A percentile compares a stretch with the other conserved stretches of the same genome.
These are phyloP conservation scores for Atopsyche davidsoni DNA, from an alignment of 1,140 invertebrate genomes.

Conservation along the genomic window DNA sequence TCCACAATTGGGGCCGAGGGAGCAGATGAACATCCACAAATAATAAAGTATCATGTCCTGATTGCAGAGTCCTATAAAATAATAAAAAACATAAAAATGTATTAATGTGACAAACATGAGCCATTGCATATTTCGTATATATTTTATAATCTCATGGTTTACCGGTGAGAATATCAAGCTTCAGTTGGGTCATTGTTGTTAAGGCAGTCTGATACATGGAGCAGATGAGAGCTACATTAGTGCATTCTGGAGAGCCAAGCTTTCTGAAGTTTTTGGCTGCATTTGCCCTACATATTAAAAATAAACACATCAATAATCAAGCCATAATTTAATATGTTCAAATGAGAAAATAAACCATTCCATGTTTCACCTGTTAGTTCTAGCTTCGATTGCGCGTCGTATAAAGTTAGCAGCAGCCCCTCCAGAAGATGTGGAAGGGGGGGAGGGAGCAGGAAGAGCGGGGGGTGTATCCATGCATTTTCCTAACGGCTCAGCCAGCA, in stretches of 20 bases:
- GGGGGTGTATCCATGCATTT: slow-evolving; percentile 40
- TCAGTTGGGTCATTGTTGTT: slow-evolving; percentile 83
- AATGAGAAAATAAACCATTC: slow-evolving; percentile 4
- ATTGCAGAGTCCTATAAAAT: slow-evolving; percentile 76
- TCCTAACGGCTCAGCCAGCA: slow-evolving; percentile 39
- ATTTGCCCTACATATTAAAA: slow-evolving; percentile 42
- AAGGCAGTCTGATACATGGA: slow-evolving; percentile 87
- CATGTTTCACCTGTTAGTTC: slow-evolving; percentile 42
- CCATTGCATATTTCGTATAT: background rate
- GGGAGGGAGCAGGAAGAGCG: background rate
- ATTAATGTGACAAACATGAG: background rate
- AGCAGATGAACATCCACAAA: slow-evolving; percentile 87
- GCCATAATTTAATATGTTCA: background rate
- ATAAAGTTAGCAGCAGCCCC: slow-evolving; percentile 43
- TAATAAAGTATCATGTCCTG: slow-evolving; percentile 85
- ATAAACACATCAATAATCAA: background rate
- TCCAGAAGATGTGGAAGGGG: slow-evolving; percentile 19
- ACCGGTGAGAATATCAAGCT: slow-evolving; percentile 93
- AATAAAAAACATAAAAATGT: background rate
- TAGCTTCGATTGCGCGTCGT: slow-evolving; percentile 46
- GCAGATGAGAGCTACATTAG: slow-evolving; percentile 78
- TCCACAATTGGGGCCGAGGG: slow-evolving; percentile 81
- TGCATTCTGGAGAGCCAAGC: slow-evolving; percentile 73
- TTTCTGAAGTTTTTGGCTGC: slow-evolving; percentile 60
- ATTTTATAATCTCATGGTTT: slow-evolving; percentile 22